Base-by-base conservation (phyloP, 2,888 invertebrate genomes). In the Hypselothyrea guttata region DNA sequence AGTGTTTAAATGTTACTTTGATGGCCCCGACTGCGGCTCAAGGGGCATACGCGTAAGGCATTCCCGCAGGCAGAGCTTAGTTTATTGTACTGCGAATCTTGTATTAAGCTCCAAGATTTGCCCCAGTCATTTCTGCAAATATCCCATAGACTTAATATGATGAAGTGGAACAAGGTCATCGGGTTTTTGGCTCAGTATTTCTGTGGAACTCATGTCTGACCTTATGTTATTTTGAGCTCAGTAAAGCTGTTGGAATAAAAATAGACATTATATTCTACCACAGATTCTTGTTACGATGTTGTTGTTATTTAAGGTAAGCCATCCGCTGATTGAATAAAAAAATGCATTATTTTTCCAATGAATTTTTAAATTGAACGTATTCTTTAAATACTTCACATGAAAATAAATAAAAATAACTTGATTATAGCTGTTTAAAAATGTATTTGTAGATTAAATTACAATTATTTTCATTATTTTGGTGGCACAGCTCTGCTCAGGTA, bases 1-100 rank as follows among this genome's bases (percentile, higher is more conserved):
- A 82, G 83, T 69, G 62, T 54, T 84, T 61, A 75, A 78, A 71
- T 62, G 78, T 62, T 59, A 61, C 66, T 49, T 57, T 64, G 65
- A 49, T 52, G 28, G 16, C 58, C 34, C 37, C 44, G 18, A 28
- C 42, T 22, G 42, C 34, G 31, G 42, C 34, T 27, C 40, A 30
- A 53, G 45, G 56, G 59, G 51, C 54, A 64, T 72, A 68, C 72
- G 47, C 45, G 55, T 58, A 75, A 63, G 49, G 31, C 49, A 47
- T 56, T 57, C 61, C 54, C 38, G 56, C 60, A 49, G 44, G 56
- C 60, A 49, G 44, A 51, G 51, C 46, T 37, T 42, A 74, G 56
- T 71, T 41, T 49, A 77, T 13, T 33, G n/a, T 31, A 41, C 27
- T 34, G 13, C n/a, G 22, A 22, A 22, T 22, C 22, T 22, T 28